Base-by-base conservation (phyloP, 1,140 invertebrate species). In the Drosophila ohnishii region DNA sequence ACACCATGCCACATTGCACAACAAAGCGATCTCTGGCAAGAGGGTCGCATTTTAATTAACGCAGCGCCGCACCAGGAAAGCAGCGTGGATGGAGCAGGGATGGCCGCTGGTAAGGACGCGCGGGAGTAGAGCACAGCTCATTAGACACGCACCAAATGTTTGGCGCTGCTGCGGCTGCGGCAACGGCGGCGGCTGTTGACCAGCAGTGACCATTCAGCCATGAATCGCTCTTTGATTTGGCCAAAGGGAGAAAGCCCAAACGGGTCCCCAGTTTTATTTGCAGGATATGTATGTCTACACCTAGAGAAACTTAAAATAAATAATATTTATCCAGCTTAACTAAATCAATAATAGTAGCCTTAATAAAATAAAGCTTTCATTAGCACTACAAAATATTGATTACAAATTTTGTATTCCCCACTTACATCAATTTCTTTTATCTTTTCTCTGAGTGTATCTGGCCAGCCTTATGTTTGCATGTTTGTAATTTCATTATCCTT, bases 81-180 rank as follows among this genome's bases (percentile, higher is more conserved):
- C 42, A 22, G 48, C 13, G 4, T 16, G 44, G 44, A 22, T n/a
- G 44, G 39, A 22, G 6, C 3, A 30, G 32, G 35, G 19, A 39
- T 42, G 14, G 10, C 42, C 42, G 16, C 35, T 34, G 40, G 19
- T 16, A 19, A 34, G 44, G 16, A 25, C 16, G 9, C 13, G 47
- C 13, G 50, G 62, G 47, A 22, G 62, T 11, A 62, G 64, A 65
- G 84, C 80, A 88, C 85, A 88, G 85, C 84, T 87, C 84, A 87
- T 87, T 87, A 88, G 84, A 84, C 84, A 87, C 84, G 84, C 85
- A 87, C 80, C 84, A 65, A 88, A 76, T 80, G 74, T 80, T 78
- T 85, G 81, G 58, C 74, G 67, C 56, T 58, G 58, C 44, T 67
- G 47, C 22, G 61, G 51, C 57, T 44, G 57, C 11, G 28, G 37